A percentile compares a stretch with the other conserved stretches of the same genome.
Evolutionary conservation across 2,888 invertebrate genomes (phyloP).

Genomic region (Megastigmus dorsalis): DNA sequence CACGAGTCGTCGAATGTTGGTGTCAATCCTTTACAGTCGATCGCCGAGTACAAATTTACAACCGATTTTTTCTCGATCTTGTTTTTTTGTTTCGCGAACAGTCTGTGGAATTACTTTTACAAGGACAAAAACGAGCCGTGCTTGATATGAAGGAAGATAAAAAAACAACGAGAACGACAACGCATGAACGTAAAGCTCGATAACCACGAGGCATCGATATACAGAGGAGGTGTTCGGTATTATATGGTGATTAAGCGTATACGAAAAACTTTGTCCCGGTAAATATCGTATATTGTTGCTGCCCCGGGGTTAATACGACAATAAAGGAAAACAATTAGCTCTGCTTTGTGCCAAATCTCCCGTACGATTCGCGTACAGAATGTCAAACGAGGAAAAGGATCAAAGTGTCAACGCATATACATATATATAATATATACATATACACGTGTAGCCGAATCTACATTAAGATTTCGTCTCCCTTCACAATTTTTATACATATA

Average conservation of each 20-base stretch:
- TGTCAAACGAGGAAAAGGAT: conserved; percentile 24
- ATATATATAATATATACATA: conserved; percentile 34
- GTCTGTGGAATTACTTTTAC: conserved; percentile 16
- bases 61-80: background rate
- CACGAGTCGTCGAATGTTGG: no score
- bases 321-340: conserved; percentile 7
- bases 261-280: background rate
- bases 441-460: conserved; percentile 40
- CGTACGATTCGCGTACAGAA: conserved; percentile 55
- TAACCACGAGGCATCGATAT: background rate
- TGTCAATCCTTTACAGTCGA: no score
- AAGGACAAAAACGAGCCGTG: background rate
- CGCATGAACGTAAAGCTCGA: background rate
- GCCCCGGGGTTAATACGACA: background rate
- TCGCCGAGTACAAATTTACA: no score
- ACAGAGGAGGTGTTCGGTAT: background rate
- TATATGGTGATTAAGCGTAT: conserved; percentile 10
- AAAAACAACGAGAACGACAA: background rate
- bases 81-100: background rate
- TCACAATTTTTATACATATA: conserved; percentile 9
- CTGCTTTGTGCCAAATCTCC: conserved; percentile 61
- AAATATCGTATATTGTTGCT: background rate
- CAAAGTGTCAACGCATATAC: conserved; percentile 32
- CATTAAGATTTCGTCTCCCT: conserved; percentile 56
- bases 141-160: background rate